Base-by-base conservation (phyloP, 2,888 invertebrate genomes). In the Andrena minutula region DNA sequence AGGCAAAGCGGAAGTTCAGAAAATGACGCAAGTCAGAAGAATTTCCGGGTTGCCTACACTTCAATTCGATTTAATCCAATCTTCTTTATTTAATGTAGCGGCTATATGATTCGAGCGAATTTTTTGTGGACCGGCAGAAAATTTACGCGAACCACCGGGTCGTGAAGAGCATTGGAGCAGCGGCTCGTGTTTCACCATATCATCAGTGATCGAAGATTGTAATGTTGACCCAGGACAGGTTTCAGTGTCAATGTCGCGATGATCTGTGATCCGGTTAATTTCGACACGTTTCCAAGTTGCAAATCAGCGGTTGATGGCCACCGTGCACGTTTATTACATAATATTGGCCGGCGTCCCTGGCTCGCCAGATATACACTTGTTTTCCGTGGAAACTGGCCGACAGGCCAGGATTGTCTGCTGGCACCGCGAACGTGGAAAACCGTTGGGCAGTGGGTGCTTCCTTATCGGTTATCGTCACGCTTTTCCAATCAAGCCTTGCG, bases 271-370 rank as follows among this genome's bases (percentile, higher is more conserved):
- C 20, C 28, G 5, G 69, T 56, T 41, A 72, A 79, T 83, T 83
- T 83, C 60, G 60, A 68, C 47, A 64, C 71, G 60, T 60, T 61
- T 1, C 5, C 61, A 60, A 65, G 65, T 82, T 65, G 28, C 32
- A 23, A 28, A 10, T 5, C n/a, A 51, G 35, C 49, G 61, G 53
- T 47, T 70, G 72, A 86, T 41, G 71, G 74, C 70, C 83, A 83
- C 75, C 64, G 83, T 60, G 53, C 79, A 26, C 51, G 30, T 53
- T 65, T 49, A 56, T 86, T 86, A 66, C 69, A 75, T 85, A 86
- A 86, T 56, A 16, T 68, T 51, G 53, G 75, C 26, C 7, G 53
- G 61, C 28, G 8, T 23, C 41, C 30, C 51, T 65, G 35, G 41
- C 60, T 47, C 47, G 51, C 23, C 64, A 66, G 68, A 63, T 76